A percentile compares a stretch with the other conserved stretches of the same genome.
Conservation (phyloP, 92 coral and sea anemone genomes). For the Scolanthus callimorphus region DNA sequence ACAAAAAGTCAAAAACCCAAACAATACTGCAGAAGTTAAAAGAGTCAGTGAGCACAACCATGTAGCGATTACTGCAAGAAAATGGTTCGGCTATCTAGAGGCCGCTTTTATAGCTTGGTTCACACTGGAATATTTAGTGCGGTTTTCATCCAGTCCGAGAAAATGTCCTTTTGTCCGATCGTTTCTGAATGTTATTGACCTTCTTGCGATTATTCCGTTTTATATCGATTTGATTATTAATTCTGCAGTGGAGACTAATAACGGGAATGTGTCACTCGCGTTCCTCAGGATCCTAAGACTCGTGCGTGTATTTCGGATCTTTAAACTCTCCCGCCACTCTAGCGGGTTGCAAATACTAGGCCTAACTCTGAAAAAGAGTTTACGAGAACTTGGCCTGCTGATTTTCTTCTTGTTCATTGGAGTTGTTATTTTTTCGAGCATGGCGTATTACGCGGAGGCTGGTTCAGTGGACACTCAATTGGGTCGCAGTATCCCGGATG, state of each 20-base stretch:
- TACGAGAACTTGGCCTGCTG: conserved; percentile 90
- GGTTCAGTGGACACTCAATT: conserved; percentile 69
- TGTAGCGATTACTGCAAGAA: conserved; percentile 34
- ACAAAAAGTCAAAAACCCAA: conserved; percentile 38
- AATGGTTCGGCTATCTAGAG: conserved; percentile 72
- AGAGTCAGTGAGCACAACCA: conserved; percentile 48
- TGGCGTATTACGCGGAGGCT: conserved; percentile 94
- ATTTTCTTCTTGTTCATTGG: conserved; percentile 88
- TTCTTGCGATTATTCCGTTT: conserved; percentile 91
- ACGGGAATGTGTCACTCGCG: conserved; percentile 76
- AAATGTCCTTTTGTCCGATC: conserved; percentile 76
- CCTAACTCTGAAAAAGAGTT: conserved; percentile 78
- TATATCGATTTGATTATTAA: conserved; percentile 77
- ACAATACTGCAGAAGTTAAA: conserved; percentile 51
- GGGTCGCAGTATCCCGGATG: conserved; percentile 82
- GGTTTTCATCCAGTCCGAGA: conserved; percentile 75
- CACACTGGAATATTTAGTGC: conserved; percentile 83
- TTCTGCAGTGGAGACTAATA: conserved; percentile 29
- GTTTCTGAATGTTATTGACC: conserved; percentile 87
- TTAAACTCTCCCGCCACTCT: conserved; percentile 93
- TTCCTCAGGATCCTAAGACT: conserved; percentile 89
- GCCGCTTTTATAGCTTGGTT: conserved; percentile 95
- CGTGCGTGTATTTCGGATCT: conserved; percentile 93
- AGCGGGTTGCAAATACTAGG: conserved; percentile 97
- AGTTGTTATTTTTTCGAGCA: conserved; percentile 94